A percentile compares a stretch with the other conserved stretches of the same genome.
Conservation (phyloP, 2,797 vertebrate species). For the Enteromius argenteus region DNA sequence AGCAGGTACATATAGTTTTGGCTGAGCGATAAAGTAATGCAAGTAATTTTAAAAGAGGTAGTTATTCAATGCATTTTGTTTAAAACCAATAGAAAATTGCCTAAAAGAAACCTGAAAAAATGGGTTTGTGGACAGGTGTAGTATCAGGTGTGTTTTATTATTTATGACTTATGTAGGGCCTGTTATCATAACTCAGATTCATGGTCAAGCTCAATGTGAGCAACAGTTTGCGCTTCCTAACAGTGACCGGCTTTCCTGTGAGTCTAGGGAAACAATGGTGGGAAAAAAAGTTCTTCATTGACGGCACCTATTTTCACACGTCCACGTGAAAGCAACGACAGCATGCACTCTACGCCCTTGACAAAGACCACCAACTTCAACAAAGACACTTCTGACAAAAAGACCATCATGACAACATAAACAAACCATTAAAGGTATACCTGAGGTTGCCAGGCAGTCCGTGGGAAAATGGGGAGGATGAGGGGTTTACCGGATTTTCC, state of each 20-base stretch:
- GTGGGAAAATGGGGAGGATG: slow-evolving; percentile 24
- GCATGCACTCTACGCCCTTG: slow-evolving; percentile 63
- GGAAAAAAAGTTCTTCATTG: slow-evolving; percentile 83
- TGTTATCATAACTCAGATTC: slow-evolving; percentile 30
- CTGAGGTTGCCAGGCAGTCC: neutral
- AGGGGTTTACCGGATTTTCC: neutral
- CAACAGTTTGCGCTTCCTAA: slow-evolving; percentile 78
- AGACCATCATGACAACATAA: slow-evolving; percentile 29
- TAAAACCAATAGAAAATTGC: neutral
- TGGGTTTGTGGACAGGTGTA: neutral
- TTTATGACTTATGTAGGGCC: slow-evolving; percentile 10
- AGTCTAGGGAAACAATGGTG: slow-evolving; percentile 90
- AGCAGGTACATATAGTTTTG: neutral
- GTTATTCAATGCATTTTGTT: neutral
- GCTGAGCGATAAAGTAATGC: neutral
- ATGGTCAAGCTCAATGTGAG: slow-evolving; percentile 67
- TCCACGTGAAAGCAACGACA: slow-evolving; percentile 66
- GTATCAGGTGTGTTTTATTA: slow-evolving; percentile 11
- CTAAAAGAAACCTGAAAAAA: too few relatives aligned
- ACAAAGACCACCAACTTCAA: slow-evolving; percentile 37
- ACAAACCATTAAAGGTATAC: neutral
- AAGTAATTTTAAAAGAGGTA: neutral
- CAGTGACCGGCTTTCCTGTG: slow-evolving; percentile 82
- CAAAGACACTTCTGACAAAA: slow-evolving; percentile 18
- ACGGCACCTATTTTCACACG: slow-evolving; percentile 84